A percentile compares a stretch with the other conserved stretches of the same genome.
phyloP scores from a whole-genome alignment of 1,140 invertebrate genomes.

The Plectrocnemia conspersa region DNA sequence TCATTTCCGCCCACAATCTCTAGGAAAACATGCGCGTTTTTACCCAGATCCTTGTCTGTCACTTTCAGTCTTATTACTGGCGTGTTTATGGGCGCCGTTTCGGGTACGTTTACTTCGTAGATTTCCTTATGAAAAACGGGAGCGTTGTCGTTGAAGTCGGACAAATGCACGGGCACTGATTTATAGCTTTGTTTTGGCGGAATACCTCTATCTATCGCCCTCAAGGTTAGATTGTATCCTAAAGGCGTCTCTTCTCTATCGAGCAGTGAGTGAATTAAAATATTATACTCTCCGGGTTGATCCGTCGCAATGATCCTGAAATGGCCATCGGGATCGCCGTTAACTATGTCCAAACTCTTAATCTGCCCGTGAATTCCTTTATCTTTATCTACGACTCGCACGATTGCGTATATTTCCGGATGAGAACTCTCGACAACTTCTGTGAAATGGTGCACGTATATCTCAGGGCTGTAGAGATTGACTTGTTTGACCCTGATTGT shows the following conservation, averaged over 20 bases:
- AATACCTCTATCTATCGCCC: slow-evolving; percentile 71
- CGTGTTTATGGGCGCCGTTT: slow-evolving; percentile 76
- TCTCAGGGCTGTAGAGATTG: slow-evolving; percentile 76
- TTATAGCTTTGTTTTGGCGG: slow-evolving; percentile 67
- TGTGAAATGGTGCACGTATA: slow-evolving; percentile 68
- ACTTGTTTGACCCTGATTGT: slow-evolving; percentile 53
- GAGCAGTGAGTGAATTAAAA: slow-evolving; percentile 64
- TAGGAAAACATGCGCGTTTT: slow-evolving; percentile 70
- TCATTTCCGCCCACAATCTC: slow-evolving; percentile 84
- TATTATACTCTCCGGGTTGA: slow-evolving; percentile 60
- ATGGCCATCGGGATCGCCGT: slow-evolving; percentile 74
- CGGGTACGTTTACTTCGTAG: slow-evolving; percentile 76
- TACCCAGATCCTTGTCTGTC: slow-evolving; percentile 69
- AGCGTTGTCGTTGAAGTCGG: slow-evolving; percentile 73
- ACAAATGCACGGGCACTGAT: slow-evolving; percentile 63
- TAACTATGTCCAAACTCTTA: slow-evolving; percentile 68
- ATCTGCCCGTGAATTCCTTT: slow-evolving; percentile 73
- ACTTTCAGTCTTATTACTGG: slow-evolving; percentile 76
- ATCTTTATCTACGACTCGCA: slow-evolving; percentile 74
- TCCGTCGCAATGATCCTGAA: slow-evolving; percentile 61
- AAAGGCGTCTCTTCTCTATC: slow-evolving; percentile 64
- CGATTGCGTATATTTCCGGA: slow-evolving; percentile 78
- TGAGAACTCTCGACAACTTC: slow-evolving; percentile 73
- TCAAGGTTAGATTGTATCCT: slow-evolving; percentile 74
- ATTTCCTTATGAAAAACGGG: slow-evolving; percentile 78